Evolutionary conservation across 2,113 vertebrate genomes (phyloP).

Genomic region (Ailurus styani): DNA sequence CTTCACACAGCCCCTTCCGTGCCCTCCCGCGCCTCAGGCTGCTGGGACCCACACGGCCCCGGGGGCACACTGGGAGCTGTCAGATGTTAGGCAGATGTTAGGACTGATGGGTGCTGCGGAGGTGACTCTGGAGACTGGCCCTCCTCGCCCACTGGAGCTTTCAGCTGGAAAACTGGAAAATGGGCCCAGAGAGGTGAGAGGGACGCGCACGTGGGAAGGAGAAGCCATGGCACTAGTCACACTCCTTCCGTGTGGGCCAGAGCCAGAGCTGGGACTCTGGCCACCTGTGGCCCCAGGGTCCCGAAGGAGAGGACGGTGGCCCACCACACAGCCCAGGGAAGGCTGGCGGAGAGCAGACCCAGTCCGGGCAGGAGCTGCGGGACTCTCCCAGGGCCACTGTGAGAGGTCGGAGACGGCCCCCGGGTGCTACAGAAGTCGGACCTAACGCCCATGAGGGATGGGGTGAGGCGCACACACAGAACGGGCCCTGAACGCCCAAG

Average conservation of each 20-base stretch:
- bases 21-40: fast-evolving
- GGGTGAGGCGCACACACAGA: neutral
- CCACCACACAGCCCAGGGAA: neutral
- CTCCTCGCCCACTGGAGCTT: neutral
- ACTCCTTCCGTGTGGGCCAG: too few relatives aligned
- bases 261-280: neutral
- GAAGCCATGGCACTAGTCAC: fast-evolving
- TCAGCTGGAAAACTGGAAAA: neutral
- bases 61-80: neutral
- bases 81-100: neutral
- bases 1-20: too few relatives aligned
- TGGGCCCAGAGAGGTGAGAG: too few relatives aligned
- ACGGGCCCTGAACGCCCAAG: neutral
- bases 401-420: neutral
- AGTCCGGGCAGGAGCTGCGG: fast-evolving
- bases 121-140: neutral
- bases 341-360: neutral
- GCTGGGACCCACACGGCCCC: neutral
- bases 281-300: neutral
- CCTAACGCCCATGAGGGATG: neutral
- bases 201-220: neutral
- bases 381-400: neutral
- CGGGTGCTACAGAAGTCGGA: neutral
- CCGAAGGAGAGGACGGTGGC: neutral
- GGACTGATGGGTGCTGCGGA: fast-evolving